Base-by-base conservation (phyloP, 2,888 invertebrate genomes). In the Disparrhopalites patrizii region DNA sequence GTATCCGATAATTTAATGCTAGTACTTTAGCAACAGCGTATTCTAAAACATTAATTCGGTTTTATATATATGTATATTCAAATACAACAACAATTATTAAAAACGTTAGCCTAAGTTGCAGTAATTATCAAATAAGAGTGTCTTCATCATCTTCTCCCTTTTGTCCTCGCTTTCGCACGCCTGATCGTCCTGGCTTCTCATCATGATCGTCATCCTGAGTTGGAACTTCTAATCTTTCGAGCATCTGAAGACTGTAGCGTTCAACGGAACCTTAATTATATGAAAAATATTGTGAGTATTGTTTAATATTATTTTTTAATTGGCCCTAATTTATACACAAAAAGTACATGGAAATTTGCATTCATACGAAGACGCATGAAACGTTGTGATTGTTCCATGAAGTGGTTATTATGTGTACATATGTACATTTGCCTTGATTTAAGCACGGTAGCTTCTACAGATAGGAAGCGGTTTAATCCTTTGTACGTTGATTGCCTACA, bases 241-340 rank as follows among this genome's bases (percentile, higher is more conserved):
- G 62, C 74, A 72, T 70, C 65, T 74, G 68, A 55, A 76, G 38
- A 63, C 75, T 72, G 70, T 76, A 72, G 30, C 67, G 76, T 74
- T 75, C 78, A 76, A 64, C 71, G 65, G 77, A 77, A 63, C 79
- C 76, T 82, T 79, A 62, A 57, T 20, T 28, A 5, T 7, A 52
- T 7, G 13, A 23, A 8, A 43, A n/a, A n/a, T n/a, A n/a, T n/a
- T n/a, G n/a, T n/a, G n/a, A n/a, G n/a, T n/a, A n/a, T n/a, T n/a
- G n/a, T n/a, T n/a, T n/a, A n/a, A n/a, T n/a, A n/a, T n/a, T n/a
- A n/a, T n/a, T n/a, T n/a, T n/a, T n/a, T n/a, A n/a, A n/a, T n/a
- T n/a, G n/a, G n/a, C n/a, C n/a, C n/a, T n/a, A n/a, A n/a, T n/a
- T n/a, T n/a, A n/a, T n/a, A n/a, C 38, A 10, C 10, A 36, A 15